Base-by-base conservation (phyloP, 2,888 invertebrate genomes). In the Parochlus steinenii region DNA sequence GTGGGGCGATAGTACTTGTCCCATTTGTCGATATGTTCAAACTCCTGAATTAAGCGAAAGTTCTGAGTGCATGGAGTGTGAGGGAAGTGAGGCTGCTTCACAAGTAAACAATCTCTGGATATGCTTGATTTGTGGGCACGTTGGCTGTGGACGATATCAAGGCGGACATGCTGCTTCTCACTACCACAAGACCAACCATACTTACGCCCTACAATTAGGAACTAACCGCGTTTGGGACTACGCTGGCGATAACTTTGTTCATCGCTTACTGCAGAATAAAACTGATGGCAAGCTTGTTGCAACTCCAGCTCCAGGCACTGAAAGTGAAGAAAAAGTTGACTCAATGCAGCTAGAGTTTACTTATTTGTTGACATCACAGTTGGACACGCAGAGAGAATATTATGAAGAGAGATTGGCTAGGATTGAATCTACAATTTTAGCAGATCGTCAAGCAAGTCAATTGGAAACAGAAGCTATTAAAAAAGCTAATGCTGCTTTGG, bases 201-300 rank as follows among this genome's bases (percentile, higher is more conserved):
- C 93, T 12, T 99, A 92, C 52, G 89, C 95, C 5, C 71, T 99
- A 67, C 93, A 98, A 54, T 62, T 97, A 39, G 95, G 93, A 2
- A 90, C 87, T 28, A 90, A 93, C 51, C 67, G 92, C 33, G 98
- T 99, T 0, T 99, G 99, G 99, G 99, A 99, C 54, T 99, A 99
- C 55, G 93, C 93, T 33, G 95, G 95, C 45, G 80, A 82, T 53
- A 79, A 81, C 54, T 86, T 82, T 53, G 85, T 87, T 6, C 83
- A 87, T 60, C 74, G 98, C 10, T 64, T 99, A 24, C 74, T 98
- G 15, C 95, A 95, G 62, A 95, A 89, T 58, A 93, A 97, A 62
- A 74, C 76, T 10, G 97, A 97, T 62, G 97, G 95, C 15, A 97
- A 97, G 59, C 65, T 95, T 49, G 93, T 98, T 10, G 76, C 82